Conservation (phyloP, 2,888 invertebrate species). For the Lepetodrilus schrolli region DNA sequence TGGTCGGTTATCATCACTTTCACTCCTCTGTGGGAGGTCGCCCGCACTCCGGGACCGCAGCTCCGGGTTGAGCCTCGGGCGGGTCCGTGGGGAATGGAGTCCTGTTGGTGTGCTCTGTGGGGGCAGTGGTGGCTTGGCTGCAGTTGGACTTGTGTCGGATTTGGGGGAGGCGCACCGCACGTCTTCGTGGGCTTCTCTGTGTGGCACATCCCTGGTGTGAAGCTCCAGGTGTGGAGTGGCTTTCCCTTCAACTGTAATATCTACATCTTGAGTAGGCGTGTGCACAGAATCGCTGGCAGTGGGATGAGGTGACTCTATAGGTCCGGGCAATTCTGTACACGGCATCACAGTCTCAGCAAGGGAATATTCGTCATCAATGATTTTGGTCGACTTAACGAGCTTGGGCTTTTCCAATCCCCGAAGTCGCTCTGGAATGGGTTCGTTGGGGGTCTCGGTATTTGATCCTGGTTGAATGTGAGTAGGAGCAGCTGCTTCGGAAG, state of each 20-base stretch:
- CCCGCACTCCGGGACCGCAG: slow-evolving; percentile 43
- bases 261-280: slow-evolving; percentile 17
- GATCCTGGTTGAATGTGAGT: slow-evolving; percentile 4
- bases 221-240: not conserved
- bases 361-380: slow-evolving; percentile 45
- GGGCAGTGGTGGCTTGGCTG: slow-evolving; percentile 45
- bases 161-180: slow-evolving; percentile 36
- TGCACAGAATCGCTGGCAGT: slow-evolving; percentile 2
- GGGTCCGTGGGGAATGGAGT: slow-evolving; percentile 37
- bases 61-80: slow-evolving; percentile 28
- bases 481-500: not conserved
- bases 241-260: slow-evolving; percentile 20
- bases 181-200: not conserved
- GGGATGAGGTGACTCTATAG: slow-evolving; percentile 21
- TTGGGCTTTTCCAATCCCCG: slow-evolving; percentile 36
- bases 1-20: not conserved
- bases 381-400: slow-evolving; percentile 34
- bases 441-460: slow-evolving; percentile 59
- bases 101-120: slow-evolving; percentile 39
- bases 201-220: not conserved
- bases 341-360: slow-evolving; percentile 46
- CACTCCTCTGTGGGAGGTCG: slow-evolving; percentile 28
- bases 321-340: slow-evolving; percentile 39
- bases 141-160: slow-evolving; percentile 28
- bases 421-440: slow-evolving; percentile 57